A percentile compares a stretch with the other conserved stretches of the same genome.
Conservation (phyloP, 2,888 invertebrate species). For the Liodrosophila aerea region DNA sequence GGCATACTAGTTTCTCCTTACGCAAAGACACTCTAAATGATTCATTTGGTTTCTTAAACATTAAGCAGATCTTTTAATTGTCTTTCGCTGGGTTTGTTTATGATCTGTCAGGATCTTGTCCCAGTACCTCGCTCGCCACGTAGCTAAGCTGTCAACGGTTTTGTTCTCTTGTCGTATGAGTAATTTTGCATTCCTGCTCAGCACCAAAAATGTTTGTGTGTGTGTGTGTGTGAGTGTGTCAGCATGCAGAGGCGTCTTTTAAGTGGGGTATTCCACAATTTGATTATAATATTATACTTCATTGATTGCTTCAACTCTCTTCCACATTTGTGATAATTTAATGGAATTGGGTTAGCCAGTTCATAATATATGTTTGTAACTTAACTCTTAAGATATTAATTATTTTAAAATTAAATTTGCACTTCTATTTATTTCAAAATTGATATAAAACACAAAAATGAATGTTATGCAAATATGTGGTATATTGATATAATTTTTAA, state of each 20-base stretch:
- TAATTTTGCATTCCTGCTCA: conserved; percentile 62
- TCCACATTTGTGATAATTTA: no score
- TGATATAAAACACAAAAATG: no score
- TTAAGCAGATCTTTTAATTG: not conserved
- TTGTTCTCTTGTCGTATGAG: conserved; percentile 64
- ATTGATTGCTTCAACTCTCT: no score
- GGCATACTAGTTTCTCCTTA: conserved; percentile 36
- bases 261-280: no score
- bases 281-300: no score
- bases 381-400: no score
- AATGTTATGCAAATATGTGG: no score
- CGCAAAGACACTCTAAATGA: conserved; percentile 26
- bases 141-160: conserved; percentile 40
- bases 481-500: no score
- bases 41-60: conserved; percentile 7
- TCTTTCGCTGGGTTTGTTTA: conserved; percentile 1
- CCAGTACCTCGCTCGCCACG: conserved; percentile 27
- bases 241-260: not conserved
- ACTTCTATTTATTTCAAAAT: no score
- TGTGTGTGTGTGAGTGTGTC: not conserved
- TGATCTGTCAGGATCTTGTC: conserved; percentile 22
- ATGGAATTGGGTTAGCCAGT: no score
- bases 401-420: no score
- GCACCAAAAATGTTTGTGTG: conserved; percentile 41
- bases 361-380: no score